These are phyloP conservation scores for Vanessa cardui DNA, from an alignment of 2,888 invertebrate species.

Conservation along the genomic window DNA sequence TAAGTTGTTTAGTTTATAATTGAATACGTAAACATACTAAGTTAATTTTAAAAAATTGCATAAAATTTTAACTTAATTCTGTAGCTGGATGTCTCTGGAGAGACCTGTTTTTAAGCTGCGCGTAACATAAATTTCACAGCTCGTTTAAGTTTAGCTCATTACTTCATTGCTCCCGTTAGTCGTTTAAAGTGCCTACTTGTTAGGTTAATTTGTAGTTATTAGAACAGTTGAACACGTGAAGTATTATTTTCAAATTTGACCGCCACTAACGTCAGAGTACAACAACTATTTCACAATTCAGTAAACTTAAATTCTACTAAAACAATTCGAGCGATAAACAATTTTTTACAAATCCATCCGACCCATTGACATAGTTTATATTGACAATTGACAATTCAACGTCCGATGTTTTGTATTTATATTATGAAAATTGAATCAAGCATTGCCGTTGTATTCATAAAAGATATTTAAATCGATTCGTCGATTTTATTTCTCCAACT, in stretches of 20 bases:
- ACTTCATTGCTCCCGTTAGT: constrained; percentile 63
- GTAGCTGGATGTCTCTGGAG: constrained; percentile 68
- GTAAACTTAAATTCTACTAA: no score
- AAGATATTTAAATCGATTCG: no score
- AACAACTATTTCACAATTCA: no score
- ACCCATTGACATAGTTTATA: no score
- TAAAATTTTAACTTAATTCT: constrained; percentile 71
- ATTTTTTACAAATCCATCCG: no score
- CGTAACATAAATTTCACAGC: constrained; percentile 79
- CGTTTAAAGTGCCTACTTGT: constrained; percentile 23
- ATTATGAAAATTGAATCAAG: no score
- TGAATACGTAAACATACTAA: constrained; percentile 14
- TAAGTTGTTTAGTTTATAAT: background rate
- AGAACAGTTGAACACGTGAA: constrained; percentile 8
- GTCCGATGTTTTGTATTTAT: no score
- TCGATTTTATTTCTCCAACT: no score
- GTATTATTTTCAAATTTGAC: background rate
- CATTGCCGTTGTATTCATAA: no score
- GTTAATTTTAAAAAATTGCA: constrained; percentile 34
- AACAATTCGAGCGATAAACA: no score
- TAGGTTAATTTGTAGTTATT: constrained; percentile 23
- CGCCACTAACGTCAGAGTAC: no score
- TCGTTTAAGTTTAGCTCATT: constrained; percentile 78
- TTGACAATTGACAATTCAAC: no score
- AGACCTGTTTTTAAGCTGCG: constrained; percentile 76